These are phyloP conservation scores for Diceros bicornis DNA, from an alignment of 2,797 vertebrate genomes.

Conservation along the genomic window DNA sequence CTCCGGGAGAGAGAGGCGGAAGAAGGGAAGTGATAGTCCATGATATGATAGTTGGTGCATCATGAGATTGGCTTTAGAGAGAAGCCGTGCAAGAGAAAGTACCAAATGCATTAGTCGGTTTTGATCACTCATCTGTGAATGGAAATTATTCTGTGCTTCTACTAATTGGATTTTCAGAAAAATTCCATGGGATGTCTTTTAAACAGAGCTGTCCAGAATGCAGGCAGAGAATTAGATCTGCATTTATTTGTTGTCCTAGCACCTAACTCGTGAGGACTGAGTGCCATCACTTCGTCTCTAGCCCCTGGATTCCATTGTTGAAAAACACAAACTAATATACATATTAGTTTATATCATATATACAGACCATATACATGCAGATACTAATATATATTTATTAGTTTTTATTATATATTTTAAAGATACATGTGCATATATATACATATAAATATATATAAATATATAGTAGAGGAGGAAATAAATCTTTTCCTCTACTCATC, in stretches of 20 bases:
- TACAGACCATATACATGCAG: neutral
- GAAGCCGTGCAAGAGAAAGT: neutral
- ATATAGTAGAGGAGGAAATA: neutral
- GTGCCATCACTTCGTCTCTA: neutral
- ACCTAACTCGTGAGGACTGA: neutral
- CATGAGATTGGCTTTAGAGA: neutral
- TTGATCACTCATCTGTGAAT: neutral
- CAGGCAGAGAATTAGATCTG: neutral
- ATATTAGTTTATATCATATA: neutral
- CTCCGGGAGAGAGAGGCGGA: neutral
- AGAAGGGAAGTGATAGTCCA: neutral
- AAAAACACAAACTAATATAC: slow-evolving; percentile 1
- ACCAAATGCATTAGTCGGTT: neutral
- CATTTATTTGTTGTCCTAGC: neutral
- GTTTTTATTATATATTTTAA: neutral
- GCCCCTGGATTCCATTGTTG: neutral
- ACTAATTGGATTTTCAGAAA: slow-evolving; percentile 31
- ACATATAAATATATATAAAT: neutral
- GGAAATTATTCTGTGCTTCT: slow-evolving; percentile 37
- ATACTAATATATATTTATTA: neutral
- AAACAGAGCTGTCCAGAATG: neutral
- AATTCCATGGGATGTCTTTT: neutral
- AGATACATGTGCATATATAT: neutral
- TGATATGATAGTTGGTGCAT: neutral
- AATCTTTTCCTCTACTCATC: neutral